Conservation (phyloP, 2,113 vertebrate species). For the Proteles cristata region DNA sequence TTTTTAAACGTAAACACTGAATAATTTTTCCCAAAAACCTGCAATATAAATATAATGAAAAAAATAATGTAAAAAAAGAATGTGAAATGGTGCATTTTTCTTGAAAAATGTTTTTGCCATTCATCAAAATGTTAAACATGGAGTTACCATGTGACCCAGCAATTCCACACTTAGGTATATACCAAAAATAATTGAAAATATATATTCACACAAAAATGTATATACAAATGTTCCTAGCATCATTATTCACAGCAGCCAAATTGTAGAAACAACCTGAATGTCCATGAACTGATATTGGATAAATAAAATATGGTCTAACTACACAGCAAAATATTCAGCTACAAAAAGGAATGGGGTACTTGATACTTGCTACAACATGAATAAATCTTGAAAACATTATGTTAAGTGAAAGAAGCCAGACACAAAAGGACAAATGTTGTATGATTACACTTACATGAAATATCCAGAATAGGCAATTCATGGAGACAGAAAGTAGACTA, state of each 20-base stretch:
- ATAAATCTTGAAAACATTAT: neutral
- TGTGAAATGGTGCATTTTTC: neutral
- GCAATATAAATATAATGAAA: neutral
- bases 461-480: neutral
- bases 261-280: neutral
- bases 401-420: neutral
- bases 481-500: neutral
- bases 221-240: neutral
- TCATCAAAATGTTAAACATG: too few species aligned
- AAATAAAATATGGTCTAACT: neutral
- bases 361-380: neutral
- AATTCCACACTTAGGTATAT: neutral
- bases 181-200: neutral
- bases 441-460: neutral
- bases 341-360: conserved; percentile 16
- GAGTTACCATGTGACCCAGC: neutral
- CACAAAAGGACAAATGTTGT: neutral
- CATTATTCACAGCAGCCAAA: neutral
- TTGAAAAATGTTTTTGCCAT: neutral
- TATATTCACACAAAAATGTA: neutral
- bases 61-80: neutral
- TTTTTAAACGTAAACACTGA: conserved; percentile 87
- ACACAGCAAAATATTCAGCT: neutral
- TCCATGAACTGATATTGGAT: neutral
- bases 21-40: conserved; percentile 87